Conservation (phyloP, 2,888 invertebrate genomes). For the Sipha maydis region DNA sequence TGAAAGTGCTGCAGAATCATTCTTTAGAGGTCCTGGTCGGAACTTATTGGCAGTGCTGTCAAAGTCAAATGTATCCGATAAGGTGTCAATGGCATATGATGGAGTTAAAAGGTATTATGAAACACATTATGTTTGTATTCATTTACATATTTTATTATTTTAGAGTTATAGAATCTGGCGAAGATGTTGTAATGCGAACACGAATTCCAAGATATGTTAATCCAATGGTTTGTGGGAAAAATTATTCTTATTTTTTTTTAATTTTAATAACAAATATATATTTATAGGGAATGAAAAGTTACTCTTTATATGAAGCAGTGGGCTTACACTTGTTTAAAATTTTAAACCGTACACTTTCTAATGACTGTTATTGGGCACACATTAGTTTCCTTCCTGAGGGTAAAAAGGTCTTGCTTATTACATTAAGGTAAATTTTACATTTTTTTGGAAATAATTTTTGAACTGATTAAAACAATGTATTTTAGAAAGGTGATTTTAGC, state of each 20-base stretch:
- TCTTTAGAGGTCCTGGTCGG: slow-evolving; percentile 58
- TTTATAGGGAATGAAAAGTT: slow-evolving; percentile 77
- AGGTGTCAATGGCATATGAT: slow-evolving; percentile 58
- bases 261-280: slow-evolving; percentile 62
- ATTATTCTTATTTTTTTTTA: neutral
- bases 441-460: slow-evolving; percentile 1
- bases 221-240: slow-evolving; percentile 65
- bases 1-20: slow-evolving; percentile 50
- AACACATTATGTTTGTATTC: neutral
- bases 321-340: slow-evolving; percentile 76
- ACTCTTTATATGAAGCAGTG: slow-evolving; percentile 77
- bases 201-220: slow-evolving; percentile 79
- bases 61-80: slow-evolving; percentile 57
- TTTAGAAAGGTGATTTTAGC: slow-evolving; percentile 79
- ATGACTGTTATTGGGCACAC: slow-evolving; percentile 79
- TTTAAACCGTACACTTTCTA: slow-evolving; percentile 68
- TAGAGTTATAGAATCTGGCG: slow-evolving; percentile 70
- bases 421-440: slow-evolving; percentile 71
- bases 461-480: slow-evolving; percentile 61
- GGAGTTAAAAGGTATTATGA: slow-evolving; percentile 52
- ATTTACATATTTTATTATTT: slow-evolving; percentile 61
- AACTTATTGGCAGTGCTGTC: slow-evolving; percentile 58
- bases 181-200: slow-evolving; percentile 74
- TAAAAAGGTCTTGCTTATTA: slow-evolving; percentile 76
- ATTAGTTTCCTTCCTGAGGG: slow-evolving; percentile 74